Percentiles rank a stretch among this genome's conserved stretches.
These are phyloP conservation scores for Himantopus leucocephalus DNA, from an alignment of 2,113 vertebrate genomes.

Conservation along the genomic window DNA sequence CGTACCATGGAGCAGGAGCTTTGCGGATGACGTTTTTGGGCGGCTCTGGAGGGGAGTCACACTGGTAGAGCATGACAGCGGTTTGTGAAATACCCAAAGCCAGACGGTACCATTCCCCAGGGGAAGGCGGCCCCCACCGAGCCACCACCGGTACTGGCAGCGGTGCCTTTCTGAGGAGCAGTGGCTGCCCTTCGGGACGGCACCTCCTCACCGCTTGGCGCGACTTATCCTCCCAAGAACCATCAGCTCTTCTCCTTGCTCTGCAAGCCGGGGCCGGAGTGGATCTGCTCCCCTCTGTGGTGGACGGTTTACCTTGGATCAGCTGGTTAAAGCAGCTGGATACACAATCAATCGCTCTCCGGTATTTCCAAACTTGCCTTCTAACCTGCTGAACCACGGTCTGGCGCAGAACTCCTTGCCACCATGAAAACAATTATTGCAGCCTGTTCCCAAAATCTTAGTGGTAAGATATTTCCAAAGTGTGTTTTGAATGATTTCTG, in stretches of 20 bases:
- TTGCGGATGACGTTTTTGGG: background rate
- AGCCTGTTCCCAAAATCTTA: slow-evolving; percentile 58
- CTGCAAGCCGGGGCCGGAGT: background rate
- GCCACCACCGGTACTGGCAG: fast-evolving
- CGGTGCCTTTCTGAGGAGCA: fast-evolving
- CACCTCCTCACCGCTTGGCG: fast-evolving
- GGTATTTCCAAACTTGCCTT: slow-evolving; percentile 10
- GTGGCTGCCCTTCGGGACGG: fast-evolving
- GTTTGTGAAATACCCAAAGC: background rate
- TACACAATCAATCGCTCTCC: background rate
- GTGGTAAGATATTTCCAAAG: slow-evolving; percentile 16
- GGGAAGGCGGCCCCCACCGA: fast-evolving
- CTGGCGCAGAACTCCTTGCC: background rate
- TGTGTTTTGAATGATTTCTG: background rate
- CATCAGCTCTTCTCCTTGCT: background rate
- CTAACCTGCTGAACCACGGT: background rate
- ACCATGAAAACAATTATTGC: slow-evolving; percentile 70
- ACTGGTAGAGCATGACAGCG: fast-evolving
- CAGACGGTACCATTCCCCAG: background rate
- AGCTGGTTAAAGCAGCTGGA: background rate
- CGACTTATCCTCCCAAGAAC: background rate
- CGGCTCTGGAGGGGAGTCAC: background rate
- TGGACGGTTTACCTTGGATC: background rate
- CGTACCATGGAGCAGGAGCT: fast-evolving
- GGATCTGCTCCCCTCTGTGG: background rate